Evolutionary conservation across 1,140 invertebrate genomes (phyloP).

Genomic region (Lordiphosa collinella): DNA sequence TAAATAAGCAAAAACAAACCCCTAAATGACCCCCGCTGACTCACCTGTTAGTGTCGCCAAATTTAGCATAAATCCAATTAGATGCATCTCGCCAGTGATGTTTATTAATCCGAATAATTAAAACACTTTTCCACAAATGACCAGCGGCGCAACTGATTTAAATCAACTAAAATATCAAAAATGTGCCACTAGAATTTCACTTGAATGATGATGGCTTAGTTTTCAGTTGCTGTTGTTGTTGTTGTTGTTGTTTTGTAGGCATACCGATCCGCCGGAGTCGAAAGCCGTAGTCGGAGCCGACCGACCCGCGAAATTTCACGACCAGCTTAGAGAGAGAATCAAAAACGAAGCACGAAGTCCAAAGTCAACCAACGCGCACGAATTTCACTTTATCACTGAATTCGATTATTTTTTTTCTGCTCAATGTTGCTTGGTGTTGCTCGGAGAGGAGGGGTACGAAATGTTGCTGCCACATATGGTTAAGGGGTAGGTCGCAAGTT

Average conservation of each 20-base stretch:
- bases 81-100: conserved; percentile 5
- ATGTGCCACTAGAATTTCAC: conserved; percentile 20
- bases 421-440: conserved; percentile 3
- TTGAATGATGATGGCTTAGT: conserved; percentile 35
- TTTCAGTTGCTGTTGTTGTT: conserved; percentile 14
- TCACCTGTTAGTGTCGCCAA: conserved; percentile 70
- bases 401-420: conserved; percentile 55
- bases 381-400: conserved; percentile 65
- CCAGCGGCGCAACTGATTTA: conserved; percentile 29
- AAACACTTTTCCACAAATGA: background rate
- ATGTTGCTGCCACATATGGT: too few relatives aligned
- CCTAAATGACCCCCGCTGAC: conserved; percentile 7
- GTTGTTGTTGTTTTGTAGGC: conserved; percentile 6
- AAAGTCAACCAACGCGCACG: conserved; percentile 54
- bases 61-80: conserved; percentile 70
- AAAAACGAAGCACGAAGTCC: conserved; percentile 50
- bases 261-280: conserved; percentile 33
- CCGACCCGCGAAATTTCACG: conserved; percentile 18
- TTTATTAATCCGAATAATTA: too few relatives aligned
- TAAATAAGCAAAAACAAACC: background rate
- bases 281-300: conserved; percentile 50
- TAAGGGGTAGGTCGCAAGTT: background rate
- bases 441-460: background rate
- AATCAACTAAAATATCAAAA: conserved; percentile 35
- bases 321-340: conserved; percentile 23